Conservation (phyloP, 1,140 invertebrate species). For the Drosophila melanica region DNA sequence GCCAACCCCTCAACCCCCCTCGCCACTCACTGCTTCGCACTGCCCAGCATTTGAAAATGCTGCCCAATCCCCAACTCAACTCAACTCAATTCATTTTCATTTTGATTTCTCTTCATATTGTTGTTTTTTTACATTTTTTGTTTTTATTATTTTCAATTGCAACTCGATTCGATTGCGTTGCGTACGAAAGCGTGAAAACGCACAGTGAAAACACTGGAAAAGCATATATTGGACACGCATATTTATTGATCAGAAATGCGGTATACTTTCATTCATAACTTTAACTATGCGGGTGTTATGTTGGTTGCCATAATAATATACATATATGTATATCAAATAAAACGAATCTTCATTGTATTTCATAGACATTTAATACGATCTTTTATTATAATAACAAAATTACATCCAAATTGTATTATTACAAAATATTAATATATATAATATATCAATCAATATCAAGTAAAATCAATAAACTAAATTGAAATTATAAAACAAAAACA, state of each 20-base stretch:
- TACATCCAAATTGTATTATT: background rate
- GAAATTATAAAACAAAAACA: too few relatives aligned
- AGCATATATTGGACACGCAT: background rate
- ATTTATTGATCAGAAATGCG: background rate
- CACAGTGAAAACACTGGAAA: constrained; percentile 2
- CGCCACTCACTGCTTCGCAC: background rate
- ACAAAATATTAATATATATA: too few relatives aligned
- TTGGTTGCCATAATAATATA: too few relatives aligned
- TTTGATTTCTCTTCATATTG: constrained; percentile 7
- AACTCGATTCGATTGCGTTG: constrained; percentile 53
- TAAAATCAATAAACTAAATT: too few relatives aligned
- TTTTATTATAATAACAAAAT: too few relatives aligned
- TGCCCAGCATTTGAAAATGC: constrained; percentile 6
- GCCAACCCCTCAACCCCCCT: background rate
- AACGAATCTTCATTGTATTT: too few relatives aligned
- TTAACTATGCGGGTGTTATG: background rate
- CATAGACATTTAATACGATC: too few relatives aligned
- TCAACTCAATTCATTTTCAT: constrained; percentile 8
- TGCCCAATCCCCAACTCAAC: background rate
- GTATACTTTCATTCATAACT: background rate
- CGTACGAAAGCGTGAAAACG: constrained; percentile 72
- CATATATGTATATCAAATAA: background rate
- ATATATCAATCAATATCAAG: too few relatives aligned
- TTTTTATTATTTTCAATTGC: constrained; percentile 26
- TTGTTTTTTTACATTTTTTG: background rate